Evolutionary conservation across 2,888 invertebrate species (phyloP).

Genomic region (Polydrusus pterygomalis): DNA sequence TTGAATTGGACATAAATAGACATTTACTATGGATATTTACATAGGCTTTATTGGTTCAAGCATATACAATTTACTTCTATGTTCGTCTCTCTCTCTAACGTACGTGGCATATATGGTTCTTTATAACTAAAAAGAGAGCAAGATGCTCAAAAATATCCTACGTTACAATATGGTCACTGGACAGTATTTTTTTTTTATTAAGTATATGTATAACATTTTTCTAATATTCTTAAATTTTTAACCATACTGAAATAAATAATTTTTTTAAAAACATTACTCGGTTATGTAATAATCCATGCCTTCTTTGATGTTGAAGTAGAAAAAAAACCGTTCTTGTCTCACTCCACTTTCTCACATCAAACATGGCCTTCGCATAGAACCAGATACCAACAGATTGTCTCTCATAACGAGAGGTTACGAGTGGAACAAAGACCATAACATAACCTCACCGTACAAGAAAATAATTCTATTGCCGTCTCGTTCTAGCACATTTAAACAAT

Average conservation of each 20-base stretch:
- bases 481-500: too few relatives aligned
- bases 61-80: slow-evolving; percentile 47
- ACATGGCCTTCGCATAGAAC: too few relatives aligned
- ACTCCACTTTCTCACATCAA: too few relatives aligned
- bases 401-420: too few relatives aligned
- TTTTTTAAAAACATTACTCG: slow-evolving; percentile 60
- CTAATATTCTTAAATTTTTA: slow-evolving; percentile 41
- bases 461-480: too few relatives aligned
- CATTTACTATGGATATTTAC: slow-evolving; percentile 59
- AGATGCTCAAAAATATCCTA: slow-evolving; percentile 51
- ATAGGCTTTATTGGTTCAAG: slow-evolving; percentile 51
- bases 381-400: too few relatives aligned
- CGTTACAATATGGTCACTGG: slow-evolving; percentile 54
- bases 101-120: slow-evolving; percentile 49
- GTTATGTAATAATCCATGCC: too few relatives aligned
- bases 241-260: slow-evolving; percentile 65
- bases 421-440: too few relatives aligned
- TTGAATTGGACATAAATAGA: slow-evolving; percentile 61
- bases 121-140: slow-evolving; percentile 47
- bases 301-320: too few relatives aligned
- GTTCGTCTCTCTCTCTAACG: slow-evolving; percentile 31
- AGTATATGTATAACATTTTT: slow-evolving; percentile 12
- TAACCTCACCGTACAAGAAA: too few relatives aligned
- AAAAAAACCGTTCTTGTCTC: too few relatives aligned
- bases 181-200: slow-evolving; percentile 40